Evolutionary conservation across 2,113 vertebrate species (phyloP).

Genomic region (Pelecanoides urinatrix): DNA sequence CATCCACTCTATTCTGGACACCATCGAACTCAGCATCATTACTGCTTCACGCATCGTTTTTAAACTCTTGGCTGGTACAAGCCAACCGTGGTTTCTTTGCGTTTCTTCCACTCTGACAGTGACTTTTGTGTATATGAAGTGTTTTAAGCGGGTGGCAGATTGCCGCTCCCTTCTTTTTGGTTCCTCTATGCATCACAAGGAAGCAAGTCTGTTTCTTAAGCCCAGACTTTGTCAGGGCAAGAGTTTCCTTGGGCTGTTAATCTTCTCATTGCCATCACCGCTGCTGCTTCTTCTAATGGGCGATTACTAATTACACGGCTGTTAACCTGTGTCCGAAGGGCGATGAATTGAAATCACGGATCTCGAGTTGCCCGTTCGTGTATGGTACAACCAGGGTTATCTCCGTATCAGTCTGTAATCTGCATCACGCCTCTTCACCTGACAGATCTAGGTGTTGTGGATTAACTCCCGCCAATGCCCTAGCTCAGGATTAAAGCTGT

Average conservation of each 20-base stretch:
- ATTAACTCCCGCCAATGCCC: neutral
- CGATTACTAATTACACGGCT: neutral
- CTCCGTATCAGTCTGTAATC: fast-evolving
- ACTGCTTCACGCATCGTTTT: fast-evolving
- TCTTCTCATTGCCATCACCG: neutral
- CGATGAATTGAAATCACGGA: fast-evolving
- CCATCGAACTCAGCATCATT: neutral
- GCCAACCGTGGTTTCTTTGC: neutral
- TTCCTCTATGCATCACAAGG: neutral
- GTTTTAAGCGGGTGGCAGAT: neutral
- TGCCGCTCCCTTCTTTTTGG: neutral
- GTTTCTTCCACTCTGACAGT: neutral
- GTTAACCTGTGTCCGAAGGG: neutral
- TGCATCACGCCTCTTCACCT: fast-evolving
- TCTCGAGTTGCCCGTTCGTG: neutral
- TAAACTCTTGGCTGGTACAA: neutral
- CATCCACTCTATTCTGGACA: fast-evolving
- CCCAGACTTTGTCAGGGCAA: neutral
- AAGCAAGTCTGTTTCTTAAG: neutral
- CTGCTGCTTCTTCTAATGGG: neutral
- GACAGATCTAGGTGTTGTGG: fast-evolving
- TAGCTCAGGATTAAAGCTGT: neutral
- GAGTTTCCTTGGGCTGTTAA: neutral
- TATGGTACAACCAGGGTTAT: fast-evolving
- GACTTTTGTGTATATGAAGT: neutral